Base-by-base conservation (phyloP, 92 coral and sea anemone genomes). In the Paramuricea clavata region DNA sequence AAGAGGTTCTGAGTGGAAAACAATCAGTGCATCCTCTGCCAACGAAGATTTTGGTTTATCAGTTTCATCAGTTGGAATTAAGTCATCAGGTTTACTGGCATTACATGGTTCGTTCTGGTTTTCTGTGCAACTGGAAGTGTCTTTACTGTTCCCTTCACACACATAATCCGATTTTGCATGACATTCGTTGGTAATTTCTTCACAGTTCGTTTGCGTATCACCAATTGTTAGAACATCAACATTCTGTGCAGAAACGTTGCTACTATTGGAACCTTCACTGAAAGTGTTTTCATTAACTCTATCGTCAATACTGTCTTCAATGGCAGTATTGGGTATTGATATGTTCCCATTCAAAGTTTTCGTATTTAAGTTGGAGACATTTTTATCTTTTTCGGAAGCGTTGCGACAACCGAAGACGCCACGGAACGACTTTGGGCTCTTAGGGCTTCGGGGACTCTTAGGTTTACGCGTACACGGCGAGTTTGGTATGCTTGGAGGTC, bases 381-480 rank as follows among this genome's bases (percentile, higher is more conserved):
- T 28, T n/a, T 65, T 65, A 33, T 65, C 72, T 33, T 65, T 65
- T 13, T 32, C 78, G 22, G 57, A 72, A 10, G 69, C 2, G 36
- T 50, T 19, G 27, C 83, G 83, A 31, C 27, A 36, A 60, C 69
- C 41, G 2, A 52, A 52, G n/a, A 57, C 30, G 27, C 83, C 52
- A 23, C 69, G 68, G n/a, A 57, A 57, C 8, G 83, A 52, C 0
- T 64, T 32, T 35, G 83, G 69, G 31, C 83, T 78, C 30, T 54
- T 77, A 8, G 83, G 83, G 52, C 68, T 77, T 34, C 83, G 83
- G 19, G 36, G 35, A 57, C 69, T 57, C 52, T 57, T 78, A 19
- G 83, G 69, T 52, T 39, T 78, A 25, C 69, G 44, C 69, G 69
- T 4, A 6, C 31, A 23, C 26, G 83, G 83, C 36, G 67, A 49